Base-by-base conservation (phyloP, 2,888 invertebrate genomes). In the Athalia circularis region DNA sequence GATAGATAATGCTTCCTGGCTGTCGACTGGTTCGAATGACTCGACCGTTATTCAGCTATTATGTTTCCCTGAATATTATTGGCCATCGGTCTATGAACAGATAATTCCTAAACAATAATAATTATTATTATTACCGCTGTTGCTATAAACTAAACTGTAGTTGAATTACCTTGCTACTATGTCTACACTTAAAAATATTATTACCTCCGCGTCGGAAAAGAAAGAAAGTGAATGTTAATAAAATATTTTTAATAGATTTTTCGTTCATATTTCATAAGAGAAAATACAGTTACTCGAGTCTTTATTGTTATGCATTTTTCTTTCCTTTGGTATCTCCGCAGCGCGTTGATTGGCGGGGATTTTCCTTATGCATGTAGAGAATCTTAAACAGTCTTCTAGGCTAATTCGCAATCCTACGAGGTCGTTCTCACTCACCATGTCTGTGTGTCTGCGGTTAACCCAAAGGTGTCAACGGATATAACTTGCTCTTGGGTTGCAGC, bases 381-480 rank as follows among this genome's bases (percentile, higher is more conserved):
- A 47, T 72, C 61, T 72, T 59, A 72, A 72, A 45, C 72, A 61
- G 72, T 59, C 43, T 72, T 59, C 72, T 9, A n/a, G 59, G 59
- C 57, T 72, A 72, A 75, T 75, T 75, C 64, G 75, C 52, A 64
- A 62, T 75, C 61, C 62, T 75, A 47, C 11, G n/a, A 50, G 64
- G 15, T 62, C 62, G 48, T 75, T 75, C 29, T 29, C 7, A 50
- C 61, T 43, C 61, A 62, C 50, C n/a, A 50, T 61, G 50, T 75
- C 75, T 64, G 62, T 29, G 2, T 62, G 64, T 50, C 62, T 64
- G 75, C 64, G 62, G 75, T 52, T 64, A 62, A 64, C 75, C 64
- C 75, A 29, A 62, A 62, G 75, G 75, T 75, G 75, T 75, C 75
- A 75, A 61, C 75, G 75, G 75, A 75, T 75, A 50, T 75, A 75